Percentiles rank a stretch among this genome's conserved stretches.
phyloP scores from a whole-genome alignment of 92 coral and sea anemone genomes.

The Blastomussa wellsi region DNA sequence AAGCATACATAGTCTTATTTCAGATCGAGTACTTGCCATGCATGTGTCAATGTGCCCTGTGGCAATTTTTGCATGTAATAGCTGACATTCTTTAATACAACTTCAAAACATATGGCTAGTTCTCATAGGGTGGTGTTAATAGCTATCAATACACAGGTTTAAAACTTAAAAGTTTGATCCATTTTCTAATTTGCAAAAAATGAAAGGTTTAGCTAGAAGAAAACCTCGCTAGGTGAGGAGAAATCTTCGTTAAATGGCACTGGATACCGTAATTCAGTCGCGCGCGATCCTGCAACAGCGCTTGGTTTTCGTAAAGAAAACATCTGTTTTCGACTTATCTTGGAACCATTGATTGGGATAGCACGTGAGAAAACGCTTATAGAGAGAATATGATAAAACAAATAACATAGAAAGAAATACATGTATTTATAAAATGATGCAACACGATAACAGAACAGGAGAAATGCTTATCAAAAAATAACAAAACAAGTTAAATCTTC shows the following conservation, averaged over 20 bases:
- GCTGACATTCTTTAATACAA: slow-evolving; percentile 18
- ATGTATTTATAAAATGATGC: background rate
- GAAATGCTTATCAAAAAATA: background rate
- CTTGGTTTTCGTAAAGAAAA: background rate
- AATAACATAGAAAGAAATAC: background rate
- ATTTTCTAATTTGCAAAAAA: background rate
- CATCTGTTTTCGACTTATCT: background rate
- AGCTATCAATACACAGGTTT: background rate
- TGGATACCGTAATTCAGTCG: background rate
- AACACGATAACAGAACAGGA: background rate
- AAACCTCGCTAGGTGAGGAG: background rate
- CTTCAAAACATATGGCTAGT: slow-evolving; percentile 35
- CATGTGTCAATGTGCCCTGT: slow-evolving; percentile 31
- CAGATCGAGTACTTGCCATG: slow-evolving; percentile 7
- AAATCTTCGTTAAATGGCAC: background rate
- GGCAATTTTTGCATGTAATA: slow-evolving; percentile 20
- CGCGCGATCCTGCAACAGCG: background rate
- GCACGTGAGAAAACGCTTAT: background rate
- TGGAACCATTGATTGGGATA: background rate
- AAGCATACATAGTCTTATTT: background rate
- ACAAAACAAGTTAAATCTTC: background rate
- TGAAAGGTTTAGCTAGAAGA: too few relatives aligned
- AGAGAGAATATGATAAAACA: background rate
- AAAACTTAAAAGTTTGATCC: background rate
- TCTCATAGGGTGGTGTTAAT: slow-evolving; percentile 26